A percentile compares a stretch with the other conserved stretches of the same genome.
Evolutionary conservation across 2,888 invertebrate species (phyloP).

Genomic region (Eupithecia dodoneata): DNA sequence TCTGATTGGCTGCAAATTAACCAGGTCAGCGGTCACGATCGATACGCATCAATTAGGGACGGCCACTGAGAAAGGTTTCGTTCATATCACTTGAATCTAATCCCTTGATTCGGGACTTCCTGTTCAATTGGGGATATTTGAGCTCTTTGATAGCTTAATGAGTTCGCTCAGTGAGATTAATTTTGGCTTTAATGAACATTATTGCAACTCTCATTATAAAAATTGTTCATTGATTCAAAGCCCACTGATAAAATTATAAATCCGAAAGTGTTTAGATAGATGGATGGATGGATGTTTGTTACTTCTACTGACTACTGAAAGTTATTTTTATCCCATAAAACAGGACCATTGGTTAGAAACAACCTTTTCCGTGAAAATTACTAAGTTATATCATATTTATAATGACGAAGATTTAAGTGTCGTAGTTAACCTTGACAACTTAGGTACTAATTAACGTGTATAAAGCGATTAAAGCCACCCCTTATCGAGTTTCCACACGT

Average conservation of each 20-base stretch:
- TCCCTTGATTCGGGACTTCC: conserved; percentile 13
- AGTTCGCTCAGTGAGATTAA: background rate
- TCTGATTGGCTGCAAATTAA: conserved; percentile 22
- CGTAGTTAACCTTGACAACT: no score
- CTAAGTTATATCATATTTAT: no score
- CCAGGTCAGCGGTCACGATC: conserved; percentile 34
- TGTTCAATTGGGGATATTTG: conserved; percentile 1
- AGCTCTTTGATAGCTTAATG: background rate
- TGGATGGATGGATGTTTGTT: no score
- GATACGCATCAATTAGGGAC: conserved; percentile 35
- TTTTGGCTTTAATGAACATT: background rate
- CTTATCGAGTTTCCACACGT: background rate
- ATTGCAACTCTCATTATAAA: background rate
- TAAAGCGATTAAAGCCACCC: background rate
- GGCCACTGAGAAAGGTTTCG: conserved; percentile 29
- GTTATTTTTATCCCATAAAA: no score
- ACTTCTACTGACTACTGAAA: no score
- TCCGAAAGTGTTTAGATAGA: no score
- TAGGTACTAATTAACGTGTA: no score
- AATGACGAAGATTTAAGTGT: no score
- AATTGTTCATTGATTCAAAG: background rate
- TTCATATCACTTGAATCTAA: conserved; percentile 10
- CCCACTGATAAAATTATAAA: background rate
- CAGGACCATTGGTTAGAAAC: no score
- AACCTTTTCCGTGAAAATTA: no score